Evolutionary conservation across 1,140 invertebrate genomes (phyloP).

Genomic region (Marisa cornuarietis): DNA sequence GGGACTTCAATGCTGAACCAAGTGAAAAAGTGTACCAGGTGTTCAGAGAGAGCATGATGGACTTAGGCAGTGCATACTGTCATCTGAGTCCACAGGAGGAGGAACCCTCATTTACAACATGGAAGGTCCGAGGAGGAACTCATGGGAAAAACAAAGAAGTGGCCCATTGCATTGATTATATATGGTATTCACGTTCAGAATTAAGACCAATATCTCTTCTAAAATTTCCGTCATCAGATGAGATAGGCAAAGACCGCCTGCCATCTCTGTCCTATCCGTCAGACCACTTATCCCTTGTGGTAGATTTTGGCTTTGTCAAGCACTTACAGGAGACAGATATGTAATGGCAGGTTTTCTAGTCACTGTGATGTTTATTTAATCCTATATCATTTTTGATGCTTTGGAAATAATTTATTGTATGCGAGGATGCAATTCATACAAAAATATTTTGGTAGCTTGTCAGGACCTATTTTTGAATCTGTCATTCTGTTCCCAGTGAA

Average conservation of each 20-base stretch:
- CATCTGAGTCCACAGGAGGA: slow-evolving; percentile 34
- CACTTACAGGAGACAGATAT: background rate
- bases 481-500: too few relatives aligned
- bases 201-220: slow-evolving; percentile 73
- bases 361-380: too few relatives aligned
- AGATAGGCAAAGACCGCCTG: slow-evolving; percentile 76
- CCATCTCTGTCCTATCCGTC: slow-evolving; percentile 79
- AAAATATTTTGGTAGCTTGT: too few relatives aligned
- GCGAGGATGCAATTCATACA: too few relatives aligned
- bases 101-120: slow-evolving; percentile 81
- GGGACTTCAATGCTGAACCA: slow-evolving; percentile 84
- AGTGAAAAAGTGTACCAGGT: slow-evolving; percentile 75
- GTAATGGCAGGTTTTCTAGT: too few relatives aligned
- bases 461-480: too few relatives aligned
- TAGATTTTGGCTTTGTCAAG: slow-evolving; percentile 70
- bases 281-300: slow-evolving; percentile 82
- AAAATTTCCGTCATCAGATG: slow-evolving; percentile 74
- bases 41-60: slow-evolving; percentile 39
- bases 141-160: slow-evolving; percentile 68
- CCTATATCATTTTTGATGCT: too few relatives aligned
- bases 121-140: slow-evolving; percentile 74
- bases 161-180: slow-evolving; percentile 81
- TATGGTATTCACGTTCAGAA: slow-evolving; percentile 75
- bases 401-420: too few relatives aligned
- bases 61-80: slow-evolving; percentile 64